Evolutionary conservation across 2,888 invertebrate species (phyloP).

Genomic region (Lepidocyrtinus sp.): DNA sequence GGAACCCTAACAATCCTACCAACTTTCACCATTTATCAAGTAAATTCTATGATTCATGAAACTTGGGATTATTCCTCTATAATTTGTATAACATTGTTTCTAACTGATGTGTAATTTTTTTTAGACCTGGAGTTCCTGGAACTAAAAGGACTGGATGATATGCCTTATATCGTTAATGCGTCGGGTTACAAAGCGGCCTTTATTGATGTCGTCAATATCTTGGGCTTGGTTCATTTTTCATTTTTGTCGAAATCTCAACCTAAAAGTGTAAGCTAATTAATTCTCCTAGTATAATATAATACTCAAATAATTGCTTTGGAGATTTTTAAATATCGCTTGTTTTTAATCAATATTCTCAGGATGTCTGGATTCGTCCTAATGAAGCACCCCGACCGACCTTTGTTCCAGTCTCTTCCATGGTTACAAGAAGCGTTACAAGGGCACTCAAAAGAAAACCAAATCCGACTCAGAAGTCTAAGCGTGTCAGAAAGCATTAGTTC

Average conservation of each 20-base stretch:
- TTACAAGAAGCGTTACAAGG: conserved; percentile 28
- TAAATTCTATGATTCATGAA: no score
- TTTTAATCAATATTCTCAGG: conserved; percentile 11
- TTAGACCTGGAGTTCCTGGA: conserved; percentile 28
- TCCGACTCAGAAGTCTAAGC: no score
- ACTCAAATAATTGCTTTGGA: neutral
- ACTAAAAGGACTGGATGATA: conserved; percentile 23
- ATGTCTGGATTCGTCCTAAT: conserved; percentile 31
- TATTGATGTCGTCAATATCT: neutral
- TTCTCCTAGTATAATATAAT: neutral
- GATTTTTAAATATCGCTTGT: neutral
- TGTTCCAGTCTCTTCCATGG: neutral
- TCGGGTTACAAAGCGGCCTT: neutral
- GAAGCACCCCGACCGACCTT: neutral
- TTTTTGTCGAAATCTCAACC: conserved; percentile 13
- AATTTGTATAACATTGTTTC: no score
- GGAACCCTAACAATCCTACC: conserved; percentile 27
- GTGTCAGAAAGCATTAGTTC: no score
- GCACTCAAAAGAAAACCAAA: no score
- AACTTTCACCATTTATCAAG: conserved; percentile 9
- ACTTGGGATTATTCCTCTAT: no score
- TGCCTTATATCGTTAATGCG: conserved; percentile 6
- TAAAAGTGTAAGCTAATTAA: neutral
- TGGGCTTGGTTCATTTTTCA: conserved; percentile 15
- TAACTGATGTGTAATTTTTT: neutral